Conservation (phyloP, 2,888 invertebrate species). For the Parnassius glacialis region DNA sequence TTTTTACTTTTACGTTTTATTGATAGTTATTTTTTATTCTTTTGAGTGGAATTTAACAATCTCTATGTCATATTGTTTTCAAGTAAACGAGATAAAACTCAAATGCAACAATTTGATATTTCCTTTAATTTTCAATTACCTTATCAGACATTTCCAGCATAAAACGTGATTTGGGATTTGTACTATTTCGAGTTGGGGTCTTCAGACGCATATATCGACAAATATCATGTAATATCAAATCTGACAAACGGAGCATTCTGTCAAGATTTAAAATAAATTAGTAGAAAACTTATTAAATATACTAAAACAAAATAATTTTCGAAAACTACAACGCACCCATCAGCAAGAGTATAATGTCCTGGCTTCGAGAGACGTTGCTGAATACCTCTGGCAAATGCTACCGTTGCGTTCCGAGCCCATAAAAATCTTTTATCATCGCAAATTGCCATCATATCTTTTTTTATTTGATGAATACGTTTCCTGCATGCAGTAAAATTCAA, state of each 20-base stretch:
- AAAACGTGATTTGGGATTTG: conserved; percentile 57
- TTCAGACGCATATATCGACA: conserved; percentile 55
- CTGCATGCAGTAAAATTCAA: conserved; percentile 26
- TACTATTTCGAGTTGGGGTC: conserved; percentile 50
- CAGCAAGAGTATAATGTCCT: conserved; percentile 56
- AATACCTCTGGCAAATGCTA: conserved; percentile 66
- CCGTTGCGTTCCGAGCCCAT: conserved; percentile 70
- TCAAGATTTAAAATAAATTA: neutral
- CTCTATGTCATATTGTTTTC: too few species aligned
- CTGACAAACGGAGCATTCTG: conserved; percentile 68
- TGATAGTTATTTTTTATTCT: too few species aligned
- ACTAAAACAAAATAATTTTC: neutral
- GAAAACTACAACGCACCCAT: conserved; percentile 46
- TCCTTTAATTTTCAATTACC: conserved; percentile 39
- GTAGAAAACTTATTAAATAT: neutral
- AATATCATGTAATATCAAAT: conserved; percentile 62
- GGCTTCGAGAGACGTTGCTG: conserved; percentile 60
- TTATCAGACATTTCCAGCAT: conserved; percentile 73
- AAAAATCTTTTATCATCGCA: conserved; percentile 56
- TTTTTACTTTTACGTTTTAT: too few species aligned
- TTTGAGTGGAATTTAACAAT: too few species aligned
- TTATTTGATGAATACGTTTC: conserved; percentile 46
- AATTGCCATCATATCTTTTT: conserved; percentile 54
- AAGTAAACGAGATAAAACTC: too few species aligned
- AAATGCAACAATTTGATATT: too few species aligned